These are phyloP conservation scores for Ladona fulva DNA, from an alignment of 1,140 invertebrate genomes.

Conservation along the genomic window DNA sequence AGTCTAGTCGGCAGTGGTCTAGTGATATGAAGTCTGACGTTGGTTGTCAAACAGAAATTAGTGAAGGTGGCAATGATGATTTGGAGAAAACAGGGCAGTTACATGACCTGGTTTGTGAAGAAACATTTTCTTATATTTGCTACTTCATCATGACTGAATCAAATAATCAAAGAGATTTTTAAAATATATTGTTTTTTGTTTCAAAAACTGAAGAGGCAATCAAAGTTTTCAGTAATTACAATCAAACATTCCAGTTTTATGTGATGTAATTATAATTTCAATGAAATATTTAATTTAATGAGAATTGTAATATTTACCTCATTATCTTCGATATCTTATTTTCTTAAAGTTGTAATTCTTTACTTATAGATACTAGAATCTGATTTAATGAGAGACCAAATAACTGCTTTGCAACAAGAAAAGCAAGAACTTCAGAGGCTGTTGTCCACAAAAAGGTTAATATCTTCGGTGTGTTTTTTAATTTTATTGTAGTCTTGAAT, in stretches of 20 bases:
- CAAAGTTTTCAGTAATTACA: too few species aligned
- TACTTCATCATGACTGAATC: not conserved
- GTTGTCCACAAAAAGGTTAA: not conserved
- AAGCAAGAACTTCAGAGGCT: conserved; percentile 18
- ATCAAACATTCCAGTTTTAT: too few species aligned
- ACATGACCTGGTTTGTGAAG: conserved; percentile 10
- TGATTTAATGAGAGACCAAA: conserved; percentile 13
- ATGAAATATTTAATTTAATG: too few species aligned
- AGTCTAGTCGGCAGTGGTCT: conserved; percentile 46
- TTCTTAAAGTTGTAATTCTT: not conserved
- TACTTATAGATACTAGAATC: not conserved
- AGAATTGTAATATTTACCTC: too few species aligned
- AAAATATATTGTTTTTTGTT: too few species aligned
- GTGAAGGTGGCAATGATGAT: not conserved
- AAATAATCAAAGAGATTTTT: too few species aligned
- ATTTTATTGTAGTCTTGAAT: too few species aligned
- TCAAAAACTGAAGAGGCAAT: too few species aligned
- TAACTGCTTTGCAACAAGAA: conserved; percentile 18
- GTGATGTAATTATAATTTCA: too few species aligned
- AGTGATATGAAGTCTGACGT: conserved; percentile 31
- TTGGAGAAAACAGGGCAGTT: not conserved
- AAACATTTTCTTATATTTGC: not conserved
- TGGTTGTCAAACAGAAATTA: not conserved
- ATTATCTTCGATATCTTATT: too few species aligned
- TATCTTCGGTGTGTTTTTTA: not conserved